Base-by-base conservation (phyloP, 1,140 invertebrate species). In the Apolygus lucorum region DNA sequence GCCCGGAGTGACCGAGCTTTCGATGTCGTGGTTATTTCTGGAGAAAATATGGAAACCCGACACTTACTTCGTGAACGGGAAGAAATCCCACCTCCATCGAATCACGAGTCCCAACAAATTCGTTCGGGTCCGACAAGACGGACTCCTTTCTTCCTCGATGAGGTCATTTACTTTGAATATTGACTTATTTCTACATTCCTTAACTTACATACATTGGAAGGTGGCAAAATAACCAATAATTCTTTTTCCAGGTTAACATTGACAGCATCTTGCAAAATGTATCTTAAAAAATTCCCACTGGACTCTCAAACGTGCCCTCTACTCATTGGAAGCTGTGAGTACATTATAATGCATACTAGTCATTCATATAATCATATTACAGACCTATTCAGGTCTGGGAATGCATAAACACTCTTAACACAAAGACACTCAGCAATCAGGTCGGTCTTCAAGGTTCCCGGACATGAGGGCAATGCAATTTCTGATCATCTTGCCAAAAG, bases 21-120 rank as follows among this genome's bases (percentile, higher is more conserved):
- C 81, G 25, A 78, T 82, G 77, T 80, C 82, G 49, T 82, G 81
- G 81, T 76, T 82, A 63, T 82, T 83, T 75, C 73, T 83, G 63
- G 80, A 82, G 52, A 79, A 77, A 66, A 76, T 81, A 0, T 87
- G 86, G 86, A 85, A 84, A 71, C 86, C 86, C 0, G 86, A 87
- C 76, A 87, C 86, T 0, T 86, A 82, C 76, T 85, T 88, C 74
- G 76, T 84, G 28, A 88, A 88, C 76, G 85, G 85, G 24, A 81
- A 83, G 73, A 79, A 82, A 63, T 87, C 85, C 11, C 82, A 85
- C 72, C 78, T 86, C 22, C 87, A 87, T 74, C 83, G 82, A 62
- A 84, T 88, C 54, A 87, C 86, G 0, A 80, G 83, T 0, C 85
- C 85, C 0, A 88, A 88, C 76, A 84, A 83, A 68, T 85, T 88